phyloP scores from a whole-genome alignment of 2,797 vertebrate genomes.

The Cirrhinus mrigala region DNA sequence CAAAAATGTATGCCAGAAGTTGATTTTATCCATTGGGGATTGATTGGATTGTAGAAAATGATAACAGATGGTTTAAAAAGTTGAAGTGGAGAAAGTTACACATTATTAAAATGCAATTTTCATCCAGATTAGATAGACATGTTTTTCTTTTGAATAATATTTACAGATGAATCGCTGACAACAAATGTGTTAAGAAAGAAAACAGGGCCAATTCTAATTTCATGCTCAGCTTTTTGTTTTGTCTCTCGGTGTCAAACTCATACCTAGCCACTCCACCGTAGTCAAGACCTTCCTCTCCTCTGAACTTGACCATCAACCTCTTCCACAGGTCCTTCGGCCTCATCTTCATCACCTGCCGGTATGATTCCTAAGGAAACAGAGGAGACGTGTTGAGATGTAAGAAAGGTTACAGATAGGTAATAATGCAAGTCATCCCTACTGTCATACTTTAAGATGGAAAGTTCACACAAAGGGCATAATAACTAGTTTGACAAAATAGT shows the following conservation, averaged over 20 bases:
- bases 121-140: not conserved
- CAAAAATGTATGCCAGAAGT: not conserved
- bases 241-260: constrained; percentile 26
- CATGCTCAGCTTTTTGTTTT: not conserved
- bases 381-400: not conserved
- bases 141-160: not conserved
- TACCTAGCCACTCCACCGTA: constrained; percentile 98
- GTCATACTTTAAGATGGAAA: not conserved
- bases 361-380: constrained; percentile 85
- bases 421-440: not conserved
- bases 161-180: not conserved
- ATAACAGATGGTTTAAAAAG: not conserved
- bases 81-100: not conserved
- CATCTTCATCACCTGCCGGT: constrained; percentile 99
- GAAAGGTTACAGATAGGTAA: not conserved
- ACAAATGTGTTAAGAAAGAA: not conserved
- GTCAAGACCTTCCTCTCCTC: constrained; percentile 96
- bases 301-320: constrained; percentile 98
- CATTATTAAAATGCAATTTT: not conserved
- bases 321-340: constrained; percentile 98
- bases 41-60: not conserved
- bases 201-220: too few species aligned
- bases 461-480: not conserved
- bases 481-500: not conserved
- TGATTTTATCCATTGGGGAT: not conserved